These are phyloP conservation scores for Caenorhabditis japonica DNA, from an alignment of 2,888 invertebrate genomes.

Conservation along the genomic window DNA sequence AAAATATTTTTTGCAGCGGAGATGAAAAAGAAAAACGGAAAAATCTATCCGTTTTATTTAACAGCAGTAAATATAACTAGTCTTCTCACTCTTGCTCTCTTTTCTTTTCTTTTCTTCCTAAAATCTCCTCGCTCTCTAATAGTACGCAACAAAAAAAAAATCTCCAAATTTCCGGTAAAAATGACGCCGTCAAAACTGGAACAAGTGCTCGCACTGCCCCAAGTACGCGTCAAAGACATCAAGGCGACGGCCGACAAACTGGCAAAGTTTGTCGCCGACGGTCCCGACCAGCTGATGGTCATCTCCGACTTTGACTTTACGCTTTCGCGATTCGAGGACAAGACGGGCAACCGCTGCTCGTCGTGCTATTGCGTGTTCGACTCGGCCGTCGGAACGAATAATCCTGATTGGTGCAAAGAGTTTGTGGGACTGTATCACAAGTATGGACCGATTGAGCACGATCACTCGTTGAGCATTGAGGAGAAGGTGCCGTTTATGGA, in stretches of 20 bases:
- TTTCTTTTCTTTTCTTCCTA: too few relatives aligned
- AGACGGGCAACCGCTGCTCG: conserved; percentile 67
- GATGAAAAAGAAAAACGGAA: too few relatives aligned
- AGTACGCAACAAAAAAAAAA: too few relatives aligned
- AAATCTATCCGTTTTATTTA: too few relatives aligned
- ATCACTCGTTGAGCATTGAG: conserved; percentile 78
- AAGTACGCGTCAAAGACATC: conserved; percentile 57
- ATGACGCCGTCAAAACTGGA: conserved; percentile 34
- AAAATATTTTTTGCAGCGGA: too few relatives aligned
- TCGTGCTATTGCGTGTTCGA: conserved; percentile 77
- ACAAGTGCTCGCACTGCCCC: conserved; percentile 37
- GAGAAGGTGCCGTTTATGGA: conserved; percentile 80
- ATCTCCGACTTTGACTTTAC: conserved; percentile 77
- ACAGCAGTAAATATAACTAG: too few relatives aligned
- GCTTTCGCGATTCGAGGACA: conserved; percentile 67
- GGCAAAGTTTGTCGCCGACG: conserved; percentile 48
- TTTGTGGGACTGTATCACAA: conserved; percentile 64
- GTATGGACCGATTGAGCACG: conserved; percentile 77
- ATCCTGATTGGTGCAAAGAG: conserved; percentile 52
- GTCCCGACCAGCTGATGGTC: conserved; percentile 62
- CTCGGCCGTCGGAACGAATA: conserved; percentile 56
- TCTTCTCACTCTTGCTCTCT: too few relatives aligned
- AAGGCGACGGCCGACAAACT: conserved; percentile 42
- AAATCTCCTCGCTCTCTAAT: too few relatives aligned
- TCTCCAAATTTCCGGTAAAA: too few relatives aligned